A percentile compares a stretch with the other conserved stretches of the same genome.
Evolutionary conservation across 2,888 invertebrate genomes (phyloP).

Genomic region (Orthonevra nobilis): DNA sequence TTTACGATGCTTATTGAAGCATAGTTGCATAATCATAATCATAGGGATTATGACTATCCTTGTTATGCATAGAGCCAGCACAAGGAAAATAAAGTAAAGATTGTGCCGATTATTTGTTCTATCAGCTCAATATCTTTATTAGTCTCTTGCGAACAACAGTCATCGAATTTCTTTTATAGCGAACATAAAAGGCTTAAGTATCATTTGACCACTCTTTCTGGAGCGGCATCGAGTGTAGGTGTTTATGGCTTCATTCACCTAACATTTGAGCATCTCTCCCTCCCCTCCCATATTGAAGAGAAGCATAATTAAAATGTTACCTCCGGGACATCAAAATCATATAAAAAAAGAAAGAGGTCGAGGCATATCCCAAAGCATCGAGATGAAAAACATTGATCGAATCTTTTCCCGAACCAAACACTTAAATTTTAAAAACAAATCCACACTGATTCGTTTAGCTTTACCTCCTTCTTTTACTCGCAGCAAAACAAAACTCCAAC

Average conservation of each 20-base stretch:
- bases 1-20: too few relatives aligned
- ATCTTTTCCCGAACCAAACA: constrained; percentile 25
- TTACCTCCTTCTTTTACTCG: constrained; percentile 26
- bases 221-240: constrained; percentile 12
- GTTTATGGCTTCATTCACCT: constrained; percentile 25
- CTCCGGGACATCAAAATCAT: constrained; percentile 17
- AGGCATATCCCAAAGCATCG: constrained; percentile 20
- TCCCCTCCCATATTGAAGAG: background rate
- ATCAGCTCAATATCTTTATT: too few relatives aligned
- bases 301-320: constrained; percentile 8
- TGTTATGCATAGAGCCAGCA: too few relatives aligned
- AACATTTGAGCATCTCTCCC: background rate
- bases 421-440: constrained; percentile 21
- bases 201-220: background rate
- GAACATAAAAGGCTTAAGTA: background rate
- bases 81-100: too few relatives aligned
- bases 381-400: constrained; percentile 7
- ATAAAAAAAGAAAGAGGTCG: constrained; percentile 32
- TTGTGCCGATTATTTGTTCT: too few relatives aligned
- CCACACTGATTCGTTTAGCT: constrained; percentile 24
- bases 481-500: too few relatives aligned
- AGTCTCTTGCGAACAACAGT: too few relatives aligned
- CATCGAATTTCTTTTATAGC: constrained; percentile 10
- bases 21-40: too few relatives aligned
- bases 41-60: too few relatives aligned